Percentiles rank a stretch among this genome's conserved stretches.
phyloP scores from a whole-genome alignment of 2,888 invertebrate genomes.

The Rosalia funebris region DNA sequence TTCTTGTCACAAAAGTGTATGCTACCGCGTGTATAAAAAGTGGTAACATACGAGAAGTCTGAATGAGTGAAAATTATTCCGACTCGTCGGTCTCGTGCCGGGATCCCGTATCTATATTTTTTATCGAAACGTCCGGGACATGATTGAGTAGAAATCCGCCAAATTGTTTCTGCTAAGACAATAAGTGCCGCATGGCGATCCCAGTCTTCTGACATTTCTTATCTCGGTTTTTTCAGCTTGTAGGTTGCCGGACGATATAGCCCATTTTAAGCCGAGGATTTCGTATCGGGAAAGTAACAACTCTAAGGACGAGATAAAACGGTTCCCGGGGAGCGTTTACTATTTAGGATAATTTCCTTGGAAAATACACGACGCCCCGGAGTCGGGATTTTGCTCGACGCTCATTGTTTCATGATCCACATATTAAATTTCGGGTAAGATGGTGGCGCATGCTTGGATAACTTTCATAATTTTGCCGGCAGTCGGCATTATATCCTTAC shows the following conservation, averaged over 20 bases:
- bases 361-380: conserved; percentile 3
- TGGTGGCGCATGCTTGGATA: too few species aligned
- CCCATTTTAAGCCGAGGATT: conserved; percentile 11
- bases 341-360: conserved; percentile 1
- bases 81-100: too few species aligned
- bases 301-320: conserved; percentile 20
- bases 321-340: conserved; percentile 11
- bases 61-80: too few species aligned
- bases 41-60: too few species aligned
- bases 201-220: conserved; percentile 16
- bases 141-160: conserved; percentile 13
- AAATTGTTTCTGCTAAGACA: conserved; percentile 22
- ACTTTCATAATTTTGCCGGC: too few species aligned
- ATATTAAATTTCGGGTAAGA: conserved; percentile 3
- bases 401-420: neutral
- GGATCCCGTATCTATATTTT: conserved; percentile 6
- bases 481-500: too few species aligned
- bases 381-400: neutral
- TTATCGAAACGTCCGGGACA: conserved; percentile 7
- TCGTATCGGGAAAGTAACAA: conserved; percentile 20
- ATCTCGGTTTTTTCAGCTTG: conserved; percentile 23
- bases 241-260: conserved; percentile 9
- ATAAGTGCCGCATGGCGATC: conserved; percentile 22
- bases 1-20: too few species aligned
- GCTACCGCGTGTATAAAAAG: too few species aligned